Conservation (phyloP, 2,797 vertebrate genomes). For the Poecilia picta region DNA sequence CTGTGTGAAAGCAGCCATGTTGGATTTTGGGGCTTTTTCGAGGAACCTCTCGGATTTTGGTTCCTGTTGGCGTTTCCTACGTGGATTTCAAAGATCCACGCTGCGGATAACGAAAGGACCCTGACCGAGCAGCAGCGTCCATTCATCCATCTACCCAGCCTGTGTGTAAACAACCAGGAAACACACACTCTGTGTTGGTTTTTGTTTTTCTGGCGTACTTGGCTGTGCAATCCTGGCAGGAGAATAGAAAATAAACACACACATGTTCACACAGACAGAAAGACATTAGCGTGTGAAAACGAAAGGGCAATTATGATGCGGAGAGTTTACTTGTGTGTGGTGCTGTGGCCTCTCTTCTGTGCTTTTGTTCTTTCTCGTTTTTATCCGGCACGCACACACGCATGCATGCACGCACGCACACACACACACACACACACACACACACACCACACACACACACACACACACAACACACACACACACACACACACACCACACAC, state of each 20-base stretch:
- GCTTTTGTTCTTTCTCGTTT: conserved; percentile 33
- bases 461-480: no score
- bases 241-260: conserved; percentile 44
- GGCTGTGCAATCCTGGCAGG: conserved; percentile 58
- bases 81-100: neutral
- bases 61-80: neutral
- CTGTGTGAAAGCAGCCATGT: neutral
- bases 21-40: neutral
- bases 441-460: no score
- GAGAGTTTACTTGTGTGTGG: conserved; percentile 65
- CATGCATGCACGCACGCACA: rapidly evolving
- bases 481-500: neutral
- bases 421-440: neutral
- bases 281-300: conserved; percentile 77
- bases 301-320: conserved; percentile 76
- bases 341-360: conserved; percentile 58
- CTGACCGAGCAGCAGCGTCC: neutral
- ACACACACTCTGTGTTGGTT: conserved; percentile 28
- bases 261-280: conserved; percentile 21
- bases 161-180: conserved; percentile 31
- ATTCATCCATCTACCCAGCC: conserved; percentile 1
- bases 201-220: conserved; percentile 33
- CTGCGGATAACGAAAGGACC: neutral
- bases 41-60: neutral
- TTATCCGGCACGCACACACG: conserved; percentile 2